Evolutionary conservation across 2,888 invertebrate species (phyloP), one percentile per base, ranked within the genome.

Genomic region (Morpho achilles): DNA sequence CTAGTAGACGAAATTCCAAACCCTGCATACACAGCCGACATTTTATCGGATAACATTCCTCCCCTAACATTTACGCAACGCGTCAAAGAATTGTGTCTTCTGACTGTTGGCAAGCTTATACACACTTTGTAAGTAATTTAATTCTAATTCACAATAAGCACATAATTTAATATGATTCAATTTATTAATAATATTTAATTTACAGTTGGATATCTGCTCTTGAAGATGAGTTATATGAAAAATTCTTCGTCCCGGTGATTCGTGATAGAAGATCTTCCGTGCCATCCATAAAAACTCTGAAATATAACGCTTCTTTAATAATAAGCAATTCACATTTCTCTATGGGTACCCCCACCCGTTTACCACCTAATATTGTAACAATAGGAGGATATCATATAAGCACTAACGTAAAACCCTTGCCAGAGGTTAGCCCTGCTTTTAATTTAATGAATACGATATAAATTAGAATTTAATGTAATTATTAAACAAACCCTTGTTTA

Each of bases 341-440:
- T 0, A 23, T 77, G 10, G 77, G 80, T 2, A 59, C 53, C 6
- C 60, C 81, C 2, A 61, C 63, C 1, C 69, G 69, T 7, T 46
- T 82, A n/a, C 86, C 84, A 2, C 78, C 75, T 48, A 77, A 63
- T 41, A 82, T 77, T 50, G 80, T 75, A 54, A 53, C 68, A 3
- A 61, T 84, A 16, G 82, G 75, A 39, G 84, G 84, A 8, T 83
- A 77, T 50, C 83, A 85, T 54, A 77, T 84, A 10, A 69, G 79
- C 2, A 66, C 71, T 0, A 56, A 67, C 2, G 58, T 75, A 0
- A 67, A 73, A n/a, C 77, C 82, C 7, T 66, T 84, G 46, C 75
- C 82, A 7, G 63, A 74, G 68, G 82, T 82, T 67, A 62, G 53
- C 57, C 16, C 53, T 2, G 32, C 32, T 32, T 32, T 32, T 32